A percentile compares a stretch with the other conserved stretches of the same genome.
Conservation (phyloP, 37 sponge, comb jelly and placozoan species). For the Halisarca cf. caerulea region DNA sequence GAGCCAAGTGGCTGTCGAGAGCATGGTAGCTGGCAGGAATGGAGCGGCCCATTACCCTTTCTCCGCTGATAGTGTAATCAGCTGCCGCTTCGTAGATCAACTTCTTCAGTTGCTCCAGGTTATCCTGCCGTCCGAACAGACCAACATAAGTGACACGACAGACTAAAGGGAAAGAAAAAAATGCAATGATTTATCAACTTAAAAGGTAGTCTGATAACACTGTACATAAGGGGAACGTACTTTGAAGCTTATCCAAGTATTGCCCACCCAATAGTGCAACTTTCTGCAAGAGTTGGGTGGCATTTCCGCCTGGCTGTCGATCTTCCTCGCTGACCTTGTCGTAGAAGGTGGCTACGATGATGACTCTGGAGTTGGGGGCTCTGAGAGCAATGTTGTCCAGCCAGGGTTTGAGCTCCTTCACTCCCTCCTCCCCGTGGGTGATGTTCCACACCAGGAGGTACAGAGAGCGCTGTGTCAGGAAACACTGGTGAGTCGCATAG, state of each 20-base stretch:
- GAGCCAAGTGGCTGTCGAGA: constrained; percentile 69
- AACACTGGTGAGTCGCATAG: constrained; percentile 98
- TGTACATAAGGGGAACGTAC: too few species aligned
- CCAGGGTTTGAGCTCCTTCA: constrained; percentile 88
- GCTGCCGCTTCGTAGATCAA: constrained; percentile 85
- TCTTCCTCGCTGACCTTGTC: constrained; percentile 75
- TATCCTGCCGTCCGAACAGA: constrained; percentile 54
- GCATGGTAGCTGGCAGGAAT: constrained; percentile 89
- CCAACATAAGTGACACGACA: constrained; percentile 55
- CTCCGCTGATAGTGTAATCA: constrained; percentile 39
- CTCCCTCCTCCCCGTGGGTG: constrained; percentile 69
- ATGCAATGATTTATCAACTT: not conserved
- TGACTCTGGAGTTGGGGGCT: constrained; percentile 77
- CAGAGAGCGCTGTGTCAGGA: constrained; percentile 88
- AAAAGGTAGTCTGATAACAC: not conserved
- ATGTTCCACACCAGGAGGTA: constrained; percentile 86
- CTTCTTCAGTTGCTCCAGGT: constrained; percentile 71
- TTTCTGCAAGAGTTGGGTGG: constrained; percentile 39
- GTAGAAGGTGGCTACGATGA: constrained; percentile 86
- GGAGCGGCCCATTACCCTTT: constrained; percentile 79
- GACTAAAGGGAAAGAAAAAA: not conserved
- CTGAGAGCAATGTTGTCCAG: constrained; percentile 87
- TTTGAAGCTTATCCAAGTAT: constrained; percentile 56
- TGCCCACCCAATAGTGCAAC: constrained; percentile 42
- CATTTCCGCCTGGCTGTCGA: constrained; percentile 21